phyloP scores from a whole-genome alignment of 2,888 invertebrate genomes.

The Vandiemenella viatica region DNA sequence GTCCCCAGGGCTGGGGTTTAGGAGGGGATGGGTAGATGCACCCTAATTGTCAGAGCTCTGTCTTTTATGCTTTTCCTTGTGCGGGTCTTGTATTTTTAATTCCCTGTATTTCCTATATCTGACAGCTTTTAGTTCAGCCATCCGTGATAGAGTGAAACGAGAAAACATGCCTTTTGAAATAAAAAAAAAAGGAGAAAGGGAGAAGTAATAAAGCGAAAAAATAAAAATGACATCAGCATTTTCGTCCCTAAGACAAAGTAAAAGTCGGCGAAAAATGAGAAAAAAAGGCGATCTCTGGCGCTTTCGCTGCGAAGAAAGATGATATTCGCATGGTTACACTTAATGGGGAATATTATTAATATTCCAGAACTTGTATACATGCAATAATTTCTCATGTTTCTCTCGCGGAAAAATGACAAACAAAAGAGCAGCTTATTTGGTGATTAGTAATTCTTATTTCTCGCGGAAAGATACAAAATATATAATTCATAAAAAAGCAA shows the following conservation, averaged over 20 bases:
- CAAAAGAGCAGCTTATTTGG: background rate
- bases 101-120: slow-evolving; percentile 9
- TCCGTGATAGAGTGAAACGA: slow-evolving; percentile 3
- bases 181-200: background rate
- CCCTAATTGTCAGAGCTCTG: background rate
- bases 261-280: no score
- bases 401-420: background rate
- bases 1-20: no score
- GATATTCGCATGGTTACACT: background rate
- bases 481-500: background rate
- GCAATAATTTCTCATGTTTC: background rate
- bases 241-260: background rate
- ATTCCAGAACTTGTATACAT: background rate
- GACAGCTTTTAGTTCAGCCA: slow-evolving; percentile 6
- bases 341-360: background rate
- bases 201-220: background rate
- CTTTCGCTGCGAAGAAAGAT: background rate
- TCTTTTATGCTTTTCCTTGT: background rate
- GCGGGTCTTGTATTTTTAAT: slow-evolving; percentile 7
- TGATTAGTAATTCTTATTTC: background rate
- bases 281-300: background rate
- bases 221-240: background rate
- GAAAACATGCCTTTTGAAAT: background rate
- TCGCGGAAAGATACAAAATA: background rate
- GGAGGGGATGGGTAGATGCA: no score